Evolutionary conservation across 2,113 vertebrate species (phyloP).

Genomic region (Alces alces): DNA sequence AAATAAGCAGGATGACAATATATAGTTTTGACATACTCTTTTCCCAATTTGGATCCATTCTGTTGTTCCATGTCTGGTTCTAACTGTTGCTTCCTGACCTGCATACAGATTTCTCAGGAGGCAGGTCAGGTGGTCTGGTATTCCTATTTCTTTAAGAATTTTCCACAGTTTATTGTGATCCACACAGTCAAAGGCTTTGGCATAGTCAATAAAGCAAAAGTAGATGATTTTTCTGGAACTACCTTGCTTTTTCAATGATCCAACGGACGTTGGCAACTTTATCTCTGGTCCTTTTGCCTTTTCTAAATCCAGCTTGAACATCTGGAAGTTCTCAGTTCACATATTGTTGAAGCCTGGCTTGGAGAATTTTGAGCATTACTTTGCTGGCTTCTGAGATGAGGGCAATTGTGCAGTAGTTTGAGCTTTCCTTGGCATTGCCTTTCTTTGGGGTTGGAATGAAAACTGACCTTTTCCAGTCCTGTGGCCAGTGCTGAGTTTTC

Average conservation of each 20-base stretch:
- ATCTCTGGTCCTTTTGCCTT: background rate
- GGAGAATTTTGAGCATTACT: background rate
- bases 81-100: background rate
- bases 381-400: background rate
- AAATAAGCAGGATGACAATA: background rate
- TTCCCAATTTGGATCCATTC: background rate
- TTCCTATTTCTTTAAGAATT: background rate
- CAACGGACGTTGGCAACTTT: rapidly evolving
- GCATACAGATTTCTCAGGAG: background rate
- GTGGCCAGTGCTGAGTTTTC: background rate
- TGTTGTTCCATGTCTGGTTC: background rate
- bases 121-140: background rate
- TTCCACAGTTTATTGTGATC: background rate
- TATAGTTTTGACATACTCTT: background rate
- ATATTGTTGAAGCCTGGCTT: background rate
- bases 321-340: background rate
- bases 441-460: background rate
- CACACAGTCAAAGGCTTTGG: background rate
- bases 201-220: background rate
- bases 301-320: background rate
- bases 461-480: background rate
- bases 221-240: background rate
- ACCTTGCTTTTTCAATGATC: background rate
- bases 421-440: background rate
- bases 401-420: background rate